These are phyloP conservation scores for Orthonychiurus folsomi DNA, from an alignment of 2,888 invertebrate species.

Conservation along the genomic window DNA sequence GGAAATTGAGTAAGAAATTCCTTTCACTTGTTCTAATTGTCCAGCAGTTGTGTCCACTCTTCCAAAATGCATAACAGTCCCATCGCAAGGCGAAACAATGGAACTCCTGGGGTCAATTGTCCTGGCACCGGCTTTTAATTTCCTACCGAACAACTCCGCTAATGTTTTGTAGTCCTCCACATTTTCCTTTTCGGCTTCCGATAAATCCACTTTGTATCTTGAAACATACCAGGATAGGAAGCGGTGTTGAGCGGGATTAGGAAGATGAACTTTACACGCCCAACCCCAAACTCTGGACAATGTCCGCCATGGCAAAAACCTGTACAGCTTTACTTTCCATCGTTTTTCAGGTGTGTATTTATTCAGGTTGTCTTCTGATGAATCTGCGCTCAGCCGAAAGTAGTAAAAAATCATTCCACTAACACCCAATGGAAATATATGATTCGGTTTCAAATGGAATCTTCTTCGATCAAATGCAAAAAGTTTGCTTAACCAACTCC, in stretches of 20 bases:
- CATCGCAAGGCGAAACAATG: conserved; percentile 76
- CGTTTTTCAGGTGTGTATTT: background rate
- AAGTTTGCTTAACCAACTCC: too few species aligned
- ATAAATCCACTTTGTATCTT: conserved; percentile 71
- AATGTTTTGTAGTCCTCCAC: conserved; percentile 66
- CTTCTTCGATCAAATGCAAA: too few species aligned
- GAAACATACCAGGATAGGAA: conserved; percentile 67
- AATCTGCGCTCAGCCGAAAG: too few species aligned
- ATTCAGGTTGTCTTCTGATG: too few species aligned
- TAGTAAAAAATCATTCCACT: too few species aligned
- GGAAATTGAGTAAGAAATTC: conserved; percentile 78
- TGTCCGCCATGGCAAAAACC: conserved; percentile 73
- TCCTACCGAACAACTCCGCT: conserved; percentile 77
- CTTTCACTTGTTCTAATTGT: conserved; percentile 88
- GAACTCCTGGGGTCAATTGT: conserved; percentile 52
- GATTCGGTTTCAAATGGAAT: too few species aligned
- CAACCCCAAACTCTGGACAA: conserved; percentile 83
- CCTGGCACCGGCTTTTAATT: conserved; percentile 65
- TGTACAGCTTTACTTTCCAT: conserved; percentile 50
- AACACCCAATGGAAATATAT: too few species aligned
- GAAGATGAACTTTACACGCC: conserved; percentile 64
- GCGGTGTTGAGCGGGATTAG: conserved; percentile 60
- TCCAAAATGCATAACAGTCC: conserved; percentile 79
- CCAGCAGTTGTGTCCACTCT: conserved; percentile 61
- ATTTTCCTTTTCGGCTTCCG: conserved; percentile 70